Base-by-base conservation (phyloP, 2,888 invertebrate genomes). In the Muschampia plurimacula region DNA sequence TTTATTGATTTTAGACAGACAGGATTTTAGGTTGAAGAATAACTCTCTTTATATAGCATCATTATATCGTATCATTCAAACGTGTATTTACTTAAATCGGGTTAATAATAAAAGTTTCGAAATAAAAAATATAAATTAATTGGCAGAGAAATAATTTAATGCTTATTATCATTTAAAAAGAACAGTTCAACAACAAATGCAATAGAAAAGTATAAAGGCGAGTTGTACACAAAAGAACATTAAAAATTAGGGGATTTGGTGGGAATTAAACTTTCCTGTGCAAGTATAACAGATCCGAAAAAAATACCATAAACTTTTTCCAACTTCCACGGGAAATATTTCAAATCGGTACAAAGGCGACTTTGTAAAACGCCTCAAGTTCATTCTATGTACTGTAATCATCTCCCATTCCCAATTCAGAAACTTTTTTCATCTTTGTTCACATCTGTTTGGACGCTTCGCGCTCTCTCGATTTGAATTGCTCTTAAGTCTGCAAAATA, bases 341-440 rank as follows among this genome's bases (percentile, higher is more conserved):
- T 82, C 84, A 84, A 89, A 88, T 89, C 91, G 82, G 88, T 87
- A 91, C 91, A 91, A 91, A 92, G 82, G 87, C 78, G 88, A 89
- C 84, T 91, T 89, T 89, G 92, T 92, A 93, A 93, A 92, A 90
- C 81, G 86, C 87, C 86, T 86, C 89, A 84, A 90, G 91, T 91
- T 87, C 89, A 92, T 92, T 93, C 87, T 85, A 82, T 89, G 91
- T 91, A 91, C 90, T 87, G 92, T 92, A 92, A 93, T 93, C 91
- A 92, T 93, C 89, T 88, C 80, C 87, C 86, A 89, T 89, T 90
- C 84, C 86, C 88, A 89, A 91, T 91, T 88, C 84, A 81, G 81
- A 87, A 93, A 93, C 90, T 93, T 93, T 93, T 93, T 93, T 93
- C 93, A 93, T 93, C 89, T 93, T 86, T 89, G 89, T 91, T 87